Evolutionary conservation across 2,113 vertebrate species (phyloP), one percentile per base, ranked within the genome.

Genomic region (Chionomys nivalis): DNA sequence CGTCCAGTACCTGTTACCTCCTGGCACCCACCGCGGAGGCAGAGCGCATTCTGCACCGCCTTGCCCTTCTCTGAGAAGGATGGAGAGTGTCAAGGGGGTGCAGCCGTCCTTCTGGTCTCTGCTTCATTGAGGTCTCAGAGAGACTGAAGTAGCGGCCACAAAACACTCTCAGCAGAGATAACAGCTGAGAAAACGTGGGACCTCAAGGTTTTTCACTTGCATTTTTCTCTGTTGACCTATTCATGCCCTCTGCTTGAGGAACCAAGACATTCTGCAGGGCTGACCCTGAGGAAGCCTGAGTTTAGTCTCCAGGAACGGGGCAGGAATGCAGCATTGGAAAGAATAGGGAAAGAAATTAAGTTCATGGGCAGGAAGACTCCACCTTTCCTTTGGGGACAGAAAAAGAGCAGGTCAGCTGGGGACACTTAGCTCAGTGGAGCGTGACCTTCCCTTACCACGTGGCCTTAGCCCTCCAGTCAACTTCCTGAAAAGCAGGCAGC

Each of bases 371-470:
- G 96, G 97, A 97, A 96, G 94, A 52, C 96, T 87, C 98, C 97
- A 97, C 97, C 96, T 97, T 97, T 97, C 95, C 97, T 97, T 66
- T 88, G 16, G 73, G 92, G 98, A 97, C 93, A 81, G 91, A 96
- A 97, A 96, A 95, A 90, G 95, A 96, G 73, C 73, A 63, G 89
- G 97, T 94, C 96, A 95, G 68, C 61, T 13, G 13, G 88, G 97
- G 96, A 96, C 93, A 86, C n/a, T 70, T 83, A 85, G 49, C 89
- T 91, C 72, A n/a, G 87, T 19, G 0, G 52, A 68, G 76, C 58
- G 31, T 3, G 5, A 65, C 88, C 66, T 79, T 95, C 78, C 49
- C 70, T 73, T 1, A 1, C 76, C 36, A 82, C 26, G 36, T n/a
- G 28, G 33, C 63, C 78, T 87, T 28, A 33, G 42, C 70, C 47